Evolutionary conservation across 2,888 invertebrate genomes (phyloP).

Genomic region (Acronicta alni): DNA sequence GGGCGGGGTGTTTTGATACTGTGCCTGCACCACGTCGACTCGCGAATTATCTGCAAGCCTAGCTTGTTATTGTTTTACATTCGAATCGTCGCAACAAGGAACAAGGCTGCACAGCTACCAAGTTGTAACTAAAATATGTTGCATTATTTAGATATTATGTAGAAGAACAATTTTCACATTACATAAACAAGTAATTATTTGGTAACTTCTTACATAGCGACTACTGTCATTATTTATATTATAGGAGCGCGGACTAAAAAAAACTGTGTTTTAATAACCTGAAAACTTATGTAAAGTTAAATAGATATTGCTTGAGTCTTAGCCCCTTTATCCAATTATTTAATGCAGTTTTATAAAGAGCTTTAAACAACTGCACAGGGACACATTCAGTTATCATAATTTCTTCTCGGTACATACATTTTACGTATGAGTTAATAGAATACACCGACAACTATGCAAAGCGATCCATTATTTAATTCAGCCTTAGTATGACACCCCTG

Average conservation of each 20-base stretch:
- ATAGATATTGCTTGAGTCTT: too few relatives aligned
- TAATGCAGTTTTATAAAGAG: conserved; percentile 1
- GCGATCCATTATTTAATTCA: conserved; percentile 79
- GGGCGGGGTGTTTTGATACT: neutral
- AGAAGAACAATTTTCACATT: too few relatives aligned
- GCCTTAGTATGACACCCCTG: conserved; percentile 66
- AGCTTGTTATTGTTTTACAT: neutral
- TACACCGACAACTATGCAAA: conserved; percentile 69
- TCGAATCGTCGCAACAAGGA: neutral
- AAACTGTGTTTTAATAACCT: too few relatives aligned
- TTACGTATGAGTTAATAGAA: conserved; percentile 64
- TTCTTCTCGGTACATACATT: conserved; percentile 44
- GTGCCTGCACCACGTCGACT: neutral
- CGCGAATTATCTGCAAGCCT: neutral
- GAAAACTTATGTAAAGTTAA: too few relatives aligned
- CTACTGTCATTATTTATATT: too few relatives aligned
- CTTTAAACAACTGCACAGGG: conserved; percentile 2
- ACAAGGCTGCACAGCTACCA: neutral
- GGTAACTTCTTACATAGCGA: too few relatives aligned
- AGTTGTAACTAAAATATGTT: too few relatives aligned
- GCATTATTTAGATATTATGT: too few relatives aligned
- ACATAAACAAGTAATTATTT: too few relatives aligned
- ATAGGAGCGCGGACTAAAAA: too few relatives aligned
- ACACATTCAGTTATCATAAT: conserved; percentile 32
- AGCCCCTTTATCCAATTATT: too few relatives aligned